Base-by-base conservation (phyloP, 2,888 invertebrate species). In the Leptinotarsa haldemani region DNA sequence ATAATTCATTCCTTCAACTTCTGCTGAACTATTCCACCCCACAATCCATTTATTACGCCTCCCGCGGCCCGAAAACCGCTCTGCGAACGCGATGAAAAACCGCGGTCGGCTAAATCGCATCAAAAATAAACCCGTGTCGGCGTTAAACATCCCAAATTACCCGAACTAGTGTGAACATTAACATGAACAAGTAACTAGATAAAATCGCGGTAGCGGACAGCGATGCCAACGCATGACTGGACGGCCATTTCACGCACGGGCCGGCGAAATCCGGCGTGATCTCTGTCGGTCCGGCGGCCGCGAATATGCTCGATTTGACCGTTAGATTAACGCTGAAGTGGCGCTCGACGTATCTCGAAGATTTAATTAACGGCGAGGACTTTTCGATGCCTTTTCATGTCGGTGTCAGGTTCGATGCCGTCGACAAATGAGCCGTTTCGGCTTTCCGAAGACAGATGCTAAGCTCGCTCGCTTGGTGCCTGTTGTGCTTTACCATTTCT, bases 151-250 rank as follows among this genome's bases (percentile, higher is more conserved):
- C 77, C 78, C 80, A 80, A 81, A 82, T 80, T 81, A 79, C 78
- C 79, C 78, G 76, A 80, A 82, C 82, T 80, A 79, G 81, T 80
- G 80, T 80, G 78, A 79, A 80, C 79, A 81, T 82, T 81, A 80
- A 81, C 82, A 81, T 81, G 81, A 78, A 80, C 81, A 82, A 81
- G 80, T 80, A 80, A 82, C 80, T 81, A 82, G 82, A 83, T 83
- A 82, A 83, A 83, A 83, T 82, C 81, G 80, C 69, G 66, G 74
- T 73, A 76, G 80, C 76, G 79, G 78, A 78, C 70, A 66, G 75
- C 77, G 77, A 79, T 76, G 80, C 61, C 79, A 77, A 82, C 80
- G 82, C 80, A 82, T 80, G 82, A 81, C 79, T 80, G 80, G 81
- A 78, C 40, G 73, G 61, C 77, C 78, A 80, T 81, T 82, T 81